A percentile compares a stretch with the other conserved stretches of the same genome.
These are phyloP conservation scores for Pangasius sanitwongsei DNA, from an alignment of 2,797 vertebrate species.

Conservation along the genomic window DNA sequence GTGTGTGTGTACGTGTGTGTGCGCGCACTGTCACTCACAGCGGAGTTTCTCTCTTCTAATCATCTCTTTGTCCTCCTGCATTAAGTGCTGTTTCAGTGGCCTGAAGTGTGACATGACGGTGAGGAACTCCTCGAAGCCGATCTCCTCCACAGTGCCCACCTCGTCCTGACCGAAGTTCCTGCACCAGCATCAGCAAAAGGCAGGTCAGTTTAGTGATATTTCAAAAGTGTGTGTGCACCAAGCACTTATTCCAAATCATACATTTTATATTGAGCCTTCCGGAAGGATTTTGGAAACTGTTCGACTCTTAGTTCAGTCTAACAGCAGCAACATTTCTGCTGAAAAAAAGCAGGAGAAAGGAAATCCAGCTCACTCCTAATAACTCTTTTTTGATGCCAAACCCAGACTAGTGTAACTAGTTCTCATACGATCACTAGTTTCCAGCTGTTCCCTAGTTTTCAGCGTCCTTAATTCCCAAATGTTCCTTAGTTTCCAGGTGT, in stretches of 20 bases:
- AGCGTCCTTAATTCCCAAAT: neutral
- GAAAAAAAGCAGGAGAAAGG: neutral
- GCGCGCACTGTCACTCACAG: constrained; percentile 75
- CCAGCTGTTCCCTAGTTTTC: neutral
- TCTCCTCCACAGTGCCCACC: constrained; percentile 73
- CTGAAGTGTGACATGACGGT: constrained; percentile 93
- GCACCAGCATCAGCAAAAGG: neutral
- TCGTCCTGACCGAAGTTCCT: constrained; percentile 83
- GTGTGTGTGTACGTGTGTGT: neutral
- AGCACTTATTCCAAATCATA: neutral
- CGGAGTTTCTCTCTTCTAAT: constrained; percentile 84
- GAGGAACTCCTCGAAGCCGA: constrained; percentile 90
- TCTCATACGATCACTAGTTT: neutral
- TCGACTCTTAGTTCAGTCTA: neutral
- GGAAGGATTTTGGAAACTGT: too few relatives aligned
- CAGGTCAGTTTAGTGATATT: neutral
- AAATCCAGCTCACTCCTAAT: neutral
- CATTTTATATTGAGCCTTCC: neutral
- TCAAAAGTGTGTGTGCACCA: neutral
- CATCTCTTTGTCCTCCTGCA: constrained; percentile 77
- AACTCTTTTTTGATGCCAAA: neutral
- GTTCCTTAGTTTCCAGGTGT: neutral
- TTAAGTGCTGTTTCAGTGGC: constrained; percentile 76
- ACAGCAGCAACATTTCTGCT: neutral
- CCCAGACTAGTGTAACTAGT: neutral